phyloP scores from a whole-genome alignment of 2,113 vertebrate species.

The Tragelaphus imberbis region DNA sequence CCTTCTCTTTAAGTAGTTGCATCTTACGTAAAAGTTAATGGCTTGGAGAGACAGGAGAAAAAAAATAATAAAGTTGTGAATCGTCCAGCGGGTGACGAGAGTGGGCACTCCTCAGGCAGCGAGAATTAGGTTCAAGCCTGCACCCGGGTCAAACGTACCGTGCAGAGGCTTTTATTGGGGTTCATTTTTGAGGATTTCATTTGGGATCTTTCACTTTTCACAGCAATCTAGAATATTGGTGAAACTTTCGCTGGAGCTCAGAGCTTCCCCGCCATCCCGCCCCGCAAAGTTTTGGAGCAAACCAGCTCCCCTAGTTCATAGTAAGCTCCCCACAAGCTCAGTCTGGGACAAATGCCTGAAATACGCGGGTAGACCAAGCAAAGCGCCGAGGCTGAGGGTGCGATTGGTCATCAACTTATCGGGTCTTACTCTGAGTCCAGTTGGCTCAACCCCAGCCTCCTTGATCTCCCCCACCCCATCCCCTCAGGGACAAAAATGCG shows the following conservation, averaged over 20 bases:
- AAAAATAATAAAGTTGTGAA: background rate
- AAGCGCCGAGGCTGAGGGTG: background rate
- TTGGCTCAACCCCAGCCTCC: background rate
- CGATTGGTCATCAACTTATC: background rate
- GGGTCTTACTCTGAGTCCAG: background rate
- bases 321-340: background rate
- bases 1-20: background rate
- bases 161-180: background rate
- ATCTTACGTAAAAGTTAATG: background rate
- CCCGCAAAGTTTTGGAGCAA: background rate
- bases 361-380: background rate
- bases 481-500: background rate
- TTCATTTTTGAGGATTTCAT: background rate
- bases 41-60: background rate
- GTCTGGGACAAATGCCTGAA: background rate
- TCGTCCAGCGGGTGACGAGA: background rate
- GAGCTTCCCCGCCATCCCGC: background rate
- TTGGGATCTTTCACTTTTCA: background rate
- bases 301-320: background rate
- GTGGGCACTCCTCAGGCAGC: background rate
- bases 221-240: background rate
- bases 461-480: background rate
- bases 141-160: background rate
- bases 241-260: conserved; percentile 6
- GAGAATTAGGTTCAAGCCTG: background rate